Percentiles rank a stretch among this genome's conserved stretches.
phyloP scores from a whole-genome alignment of 2,797 vertebrate species.

The Arremon aurantiirostris region DNA sequence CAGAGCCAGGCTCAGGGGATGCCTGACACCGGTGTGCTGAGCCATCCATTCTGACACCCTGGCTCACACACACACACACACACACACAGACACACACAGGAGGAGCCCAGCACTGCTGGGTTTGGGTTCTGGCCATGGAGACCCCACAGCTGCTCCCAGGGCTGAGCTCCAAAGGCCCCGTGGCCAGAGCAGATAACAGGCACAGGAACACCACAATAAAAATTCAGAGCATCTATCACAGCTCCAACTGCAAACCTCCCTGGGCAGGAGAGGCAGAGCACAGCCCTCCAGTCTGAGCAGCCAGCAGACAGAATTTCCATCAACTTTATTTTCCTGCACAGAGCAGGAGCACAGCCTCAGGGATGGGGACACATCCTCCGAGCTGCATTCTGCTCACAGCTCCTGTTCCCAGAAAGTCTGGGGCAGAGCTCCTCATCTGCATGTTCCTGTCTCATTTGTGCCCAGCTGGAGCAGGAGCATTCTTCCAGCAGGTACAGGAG shows the following conservation, averaged over 20 bases:
- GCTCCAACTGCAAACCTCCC: background rate
- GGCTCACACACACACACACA: background rate
- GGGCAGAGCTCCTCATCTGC: background rate
- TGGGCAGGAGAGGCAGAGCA: background rate
- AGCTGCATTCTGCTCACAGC: background rate
- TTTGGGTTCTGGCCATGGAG: background rate
- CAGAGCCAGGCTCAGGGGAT: background rate
- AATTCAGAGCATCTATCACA: background rate
- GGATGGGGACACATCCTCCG: fast-evolving
- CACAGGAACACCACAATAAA: background rate
- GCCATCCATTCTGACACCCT: background rate
- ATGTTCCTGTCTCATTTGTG: background rate
- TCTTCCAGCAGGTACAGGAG: background rate
- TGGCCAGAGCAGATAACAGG: fast-evolving
- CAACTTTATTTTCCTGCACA: background rate
- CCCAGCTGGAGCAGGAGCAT: background rate
- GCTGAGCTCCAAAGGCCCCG: background rate
- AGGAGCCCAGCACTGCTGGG: background rate
- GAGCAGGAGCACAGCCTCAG: background rate
- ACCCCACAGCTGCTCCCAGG: background rate
- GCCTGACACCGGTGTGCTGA: background rate
- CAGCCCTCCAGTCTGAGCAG: background rate
- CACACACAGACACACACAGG: background rate
- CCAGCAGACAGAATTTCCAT: background rate
- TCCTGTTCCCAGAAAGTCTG: background rate